These are phyloP conservation scores for Myioborus melanocephalus DNA, from an alignment of 2,797 vertebrate genomes.

Conservation along the genomic window DNA sequence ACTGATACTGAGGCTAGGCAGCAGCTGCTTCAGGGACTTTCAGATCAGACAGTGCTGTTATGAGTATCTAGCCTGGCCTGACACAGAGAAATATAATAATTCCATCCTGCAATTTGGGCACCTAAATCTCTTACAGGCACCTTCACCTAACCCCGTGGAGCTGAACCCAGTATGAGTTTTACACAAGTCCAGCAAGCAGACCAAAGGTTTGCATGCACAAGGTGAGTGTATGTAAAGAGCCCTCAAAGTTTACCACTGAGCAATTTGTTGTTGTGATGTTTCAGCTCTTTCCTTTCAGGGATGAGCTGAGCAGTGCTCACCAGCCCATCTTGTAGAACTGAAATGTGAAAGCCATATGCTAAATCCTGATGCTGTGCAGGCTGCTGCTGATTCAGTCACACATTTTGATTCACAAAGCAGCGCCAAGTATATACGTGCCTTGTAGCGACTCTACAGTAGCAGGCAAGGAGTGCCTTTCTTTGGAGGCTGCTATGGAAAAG, in stretches of 20 bases:
- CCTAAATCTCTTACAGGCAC: not conserved
- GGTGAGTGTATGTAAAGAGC: not conserved
- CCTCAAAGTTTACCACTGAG: not conserved
- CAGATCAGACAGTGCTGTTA: not conserved
- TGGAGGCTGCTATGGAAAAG: not conserved
- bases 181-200: not conserved
- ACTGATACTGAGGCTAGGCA: not conserved
- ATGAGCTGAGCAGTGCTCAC: not conserved
- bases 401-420: not conserved
- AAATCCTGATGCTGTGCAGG: not conserved
- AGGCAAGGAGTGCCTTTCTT: not conserved
- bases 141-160: fast-evolving
- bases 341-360: not conserved
- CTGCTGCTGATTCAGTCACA: not conserved
- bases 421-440: not conserved
- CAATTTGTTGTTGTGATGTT: not conserved
- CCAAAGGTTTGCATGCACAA: not conserved
- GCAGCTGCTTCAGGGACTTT: not conserved
- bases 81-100: not conserved
- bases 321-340: not conserved
- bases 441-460: not conserved
- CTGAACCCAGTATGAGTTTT: not conserved
- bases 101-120: not conserved
- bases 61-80: not conserved
- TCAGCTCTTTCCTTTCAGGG: not conserved